A percentile compares a stretch with the other conserved stretches of the same genome.
These are phyloP conservation scores for Paradisaea rubra DNA, from an alignment of 2,113 vertebrate genomes.

Conservation along the genomic window DNA sequence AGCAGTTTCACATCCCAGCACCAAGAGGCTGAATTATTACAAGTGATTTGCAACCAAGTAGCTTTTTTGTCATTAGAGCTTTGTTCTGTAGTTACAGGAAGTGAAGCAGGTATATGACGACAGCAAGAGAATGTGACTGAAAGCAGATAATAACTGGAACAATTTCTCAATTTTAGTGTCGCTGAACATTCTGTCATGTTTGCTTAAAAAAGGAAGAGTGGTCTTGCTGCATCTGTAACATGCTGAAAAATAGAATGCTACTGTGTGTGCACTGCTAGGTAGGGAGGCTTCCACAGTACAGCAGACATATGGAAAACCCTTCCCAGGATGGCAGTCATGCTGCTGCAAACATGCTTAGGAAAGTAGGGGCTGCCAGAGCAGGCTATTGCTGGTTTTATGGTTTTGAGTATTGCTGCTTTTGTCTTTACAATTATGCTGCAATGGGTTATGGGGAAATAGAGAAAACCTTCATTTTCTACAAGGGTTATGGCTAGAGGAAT, in stretches of 20 bases:
- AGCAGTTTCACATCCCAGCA: background rate
- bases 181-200: background rate
- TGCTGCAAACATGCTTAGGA: background rate
- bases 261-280: fast-evolving
- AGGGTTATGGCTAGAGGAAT: background rate
- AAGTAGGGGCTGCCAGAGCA: background rate
- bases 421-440: background rate
- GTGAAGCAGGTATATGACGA: background rate
- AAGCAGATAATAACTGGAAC: background rate
- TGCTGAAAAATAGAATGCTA: background rate
- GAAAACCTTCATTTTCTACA: background rate
- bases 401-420: background rate
- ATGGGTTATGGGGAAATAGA: background rate
- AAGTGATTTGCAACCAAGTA: background rate
- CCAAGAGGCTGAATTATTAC: background rate
- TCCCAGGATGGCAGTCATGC: background rate
- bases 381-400: background rate
- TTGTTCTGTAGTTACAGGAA: background rate
- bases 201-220: background rate
- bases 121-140: background rate
- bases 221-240: background rate
- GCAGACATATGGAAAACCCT: background rate
- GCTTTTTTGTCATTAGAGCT: background rate
- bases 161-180: background rate
- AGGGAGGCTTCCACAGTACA: background rate